Conservation (phyloP, 2,113 vertebrate genomes). For the Megatriorchis doriae region DNA sequence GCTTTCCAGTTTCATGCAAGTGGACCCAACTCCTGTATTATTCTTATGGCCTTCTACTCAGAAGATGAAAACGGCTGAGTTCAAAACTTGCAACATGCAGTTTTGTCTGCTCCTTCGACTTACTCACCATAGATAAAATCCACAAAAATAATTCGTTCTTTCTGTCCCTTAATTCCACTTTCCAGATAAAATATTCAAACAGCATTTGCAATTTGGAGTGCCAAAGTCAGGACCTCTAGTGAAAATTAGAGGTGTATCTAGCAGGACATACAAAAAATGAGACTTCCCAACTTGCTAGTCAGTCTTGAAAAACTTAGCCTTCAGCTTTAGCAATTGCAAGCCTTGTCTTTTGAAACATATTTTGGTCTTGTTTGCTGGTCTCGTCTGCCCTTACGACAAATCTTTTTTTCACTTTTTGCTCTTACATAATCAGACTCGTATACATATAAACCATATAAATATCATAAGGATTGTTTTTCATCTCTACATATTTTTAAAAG, state of each 20-base stretch:
- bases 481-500: not conserved
- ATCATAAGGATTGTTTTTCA: not conserved
- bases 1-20: not conserved
- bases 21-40: not conserved
- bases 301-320: not conserved
- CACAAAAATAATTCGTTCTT: not conserved
- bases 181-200: not conserved
- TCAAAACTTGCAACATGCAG: not conserved
- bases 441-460: not conserved
- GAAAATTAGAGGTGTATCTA: not conserved
- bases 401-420: not conserved
- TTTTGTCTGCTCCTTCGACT: not conserved
- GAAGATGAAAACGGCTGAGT: not conserved
- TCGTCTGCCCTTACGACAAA: not conserved
- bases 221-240: not conserved
- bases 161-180: not conserved
- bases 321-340: not conserved
- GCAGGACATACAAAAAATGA: not conserved
- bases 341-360: not conserved
- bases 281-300: not conserved
- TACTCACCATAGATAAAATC: not conserved
- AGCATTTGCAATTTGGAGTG: not conserved
- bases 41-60: not conserved
- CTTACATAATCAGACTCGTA: not conserved
- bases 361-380: not conserved